phyloP scores from a whole-genome alignment of 2,888 invertebrate genomes.

The Heliconius erato region DNA sequence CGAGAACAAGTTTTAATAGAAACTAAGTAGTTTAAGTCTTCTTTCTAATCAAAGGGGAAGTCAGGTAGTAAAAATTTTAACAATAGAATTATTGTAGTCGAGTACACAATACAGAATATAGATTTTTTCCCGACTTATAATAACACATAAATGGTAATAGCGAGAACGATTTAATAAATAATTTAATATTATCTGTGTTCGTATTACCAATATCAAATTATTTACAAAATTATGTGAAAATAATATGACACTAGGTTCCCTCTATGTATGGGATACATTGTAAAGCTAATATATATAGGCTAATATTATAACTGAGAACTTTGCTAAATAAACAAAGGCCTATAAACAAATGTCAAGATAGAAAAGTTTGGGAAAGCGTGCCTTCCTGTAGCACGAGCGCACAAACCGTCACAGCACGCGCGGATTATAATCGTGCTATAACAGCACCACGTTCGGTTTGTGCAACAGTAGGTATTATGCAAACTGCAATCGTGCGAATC shows the following conservation, averaged over 20 bases:
- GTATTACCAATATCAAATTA: neutral
- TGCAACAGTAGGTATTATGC: conserved; percentile 75
- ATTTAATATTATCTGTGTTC: neutral
- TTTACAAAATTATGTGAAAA: neutral
- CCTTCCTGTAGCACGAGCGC: conserved; percentile 69
- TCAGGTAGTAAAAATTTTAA: conserved; percentile 40
- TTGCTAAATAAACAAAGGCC: neutral
- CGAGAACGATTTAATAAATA: neutral
- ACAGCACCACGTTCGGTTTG: conserved; percentile 77
- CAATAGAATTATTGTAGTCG: conserved; percentile 37
- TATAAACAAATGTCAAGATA: conserved; percentile 49
- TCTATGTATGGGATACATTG: no score
- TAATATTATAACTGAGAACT: neutral
- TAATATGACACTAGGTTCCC: no score
- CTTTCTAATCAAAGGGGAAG: conserved; percentile 7
- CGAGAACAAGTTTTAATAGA: neutral
- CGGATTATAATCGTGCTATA: conserved; percentile 77
- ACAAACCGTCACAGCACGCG: conserved; percentile 77
- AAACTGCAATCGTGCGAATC: conserved; percentile 79
- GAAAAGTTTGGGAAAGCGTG: conserved; percentile 75
- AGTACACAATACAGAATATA: conserved; percentile 31
- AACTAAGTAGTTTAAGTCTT: neutral
- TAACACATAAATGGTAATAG: conserved; percentile 26
- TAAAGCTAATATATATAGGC: neutral
- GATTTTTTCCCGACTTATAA: conserved; percentile 28